phyloP scores from a whole-genome alignment of 2,113 vertebrate genomes.

The cat (Felis catus) region DNA sequence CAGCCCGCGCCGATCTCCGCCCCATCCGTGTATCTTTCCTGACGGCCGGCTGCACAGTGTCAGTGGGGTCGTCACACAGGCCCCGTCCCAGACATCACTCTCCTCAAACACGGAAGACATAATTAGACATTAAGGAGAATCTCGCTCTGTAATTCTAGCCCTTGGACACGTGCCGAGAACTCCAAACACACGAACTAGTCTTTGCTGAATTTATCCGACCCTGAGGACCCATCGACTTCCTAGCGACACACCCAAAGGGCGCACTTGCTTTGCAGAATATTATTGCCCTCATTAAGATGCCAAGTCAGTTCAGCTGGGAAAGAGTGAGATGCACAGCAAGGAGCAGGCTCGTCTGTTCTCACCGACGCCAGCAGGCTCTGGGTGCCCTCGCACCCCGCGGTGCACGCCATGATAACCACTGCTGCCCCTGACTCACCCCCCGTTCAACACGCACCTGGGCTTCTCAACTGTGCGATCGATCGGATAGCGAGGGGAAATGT shows the following conservation, averaged over 20 bases:
- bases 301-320: not conserved
- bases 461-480: not conserved
- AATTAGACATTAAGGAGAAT: constrained; percentile 14
- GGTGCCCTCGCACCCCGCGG: not conserved
- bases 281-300: constrained; percentile 37
- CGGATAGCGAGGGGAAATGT: not conserved
- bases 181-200: not conserved
- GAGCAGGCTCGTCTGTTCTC: not conserved
- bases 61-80: not conserved
- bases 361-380: fast-evolving
- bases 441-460: not conserved
- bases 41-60: not conserved
- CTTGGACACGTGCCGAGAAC: not conserved
- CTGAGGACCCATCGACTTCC: not conserved
- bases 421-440: not conserved
- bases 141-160: not conserved
- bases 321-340: not conserved
- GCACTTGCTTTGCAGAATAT: constrained; percentile 23
- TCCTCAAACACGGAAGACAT: not conserved
- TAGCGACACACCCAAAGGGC: not conserved
- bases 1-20: not conserved
- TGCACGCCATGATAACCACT: too few species aligned
- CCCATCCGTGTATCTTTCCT: fast-evolving
- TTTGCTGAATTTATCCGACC: not conserved
- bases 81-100: not conserved